phyloP scores from a whole-genome alignment of 2,113 vertebrate species.

The Channa argus region DNA sequence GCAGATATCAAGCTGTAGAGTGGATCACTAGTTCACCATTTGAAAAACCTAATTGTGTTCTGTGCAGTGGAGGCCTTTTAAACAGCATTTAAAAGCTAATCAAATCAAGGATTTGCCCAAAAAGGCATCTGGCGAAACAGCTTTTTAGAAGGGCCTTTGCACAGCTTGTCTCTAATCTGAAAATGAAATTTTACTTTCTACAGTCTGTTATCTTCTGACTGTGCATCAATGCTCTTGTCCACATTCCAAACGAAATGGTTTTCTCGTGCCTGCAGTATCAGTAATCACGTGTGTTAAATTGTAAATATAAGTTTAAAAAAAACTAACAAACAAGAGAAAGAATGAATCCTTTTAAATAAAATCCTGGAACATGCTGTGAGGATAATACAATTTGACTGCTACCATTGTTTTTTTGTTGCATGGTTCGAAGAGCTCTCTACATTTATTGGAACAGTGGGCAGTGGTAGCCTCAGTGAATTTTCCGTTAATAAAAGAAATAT shows the following conservation, averaged over 20 bases:
- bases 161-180: constrained; percentile 78
- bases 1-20: constrained; percentile 65
- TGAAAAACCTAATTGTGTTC: constrained; percentile 77
- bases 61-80: constrained; percentile 66
- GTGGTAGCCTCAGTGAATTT: no score
- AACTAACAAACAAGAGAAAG: constrained; percentile 39
- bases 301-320: constrained; percentile 51
- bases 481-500: no score
- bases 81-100: constrained; percentile 81
- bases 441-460: no score
- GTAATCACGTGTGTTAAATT: constrained; percentile 69
- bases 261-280: constrained; percentile 72
- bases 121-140: constrained; percentile 77
- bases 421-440: no score
- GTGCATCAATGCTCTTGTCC: constrained; percentile 72
- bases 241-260: constrained; percentile 73
- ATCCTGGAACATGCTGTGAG: constrained; percentile 42
- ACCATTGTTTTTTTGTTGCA: not conserved
- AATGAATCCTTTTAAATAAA: constrained; percentile 47
- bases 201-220: constrained; percentile 70
- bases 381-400: not conserved
- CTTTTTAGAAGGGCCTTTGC: constrained; percentile 65
- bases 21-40: constrained; percentile 73
- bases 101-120: constrained; percentile 78
- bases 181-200: constrained; percentile 78